Percentiles rank a stretch among this genome's conserved stretches.
These are phyloP conservation scores for Hydractinia echinata DNA, from an alignment of 30 jellyfish, hydroid and myxozoan species.

Conservation along the genomic window DNA sequence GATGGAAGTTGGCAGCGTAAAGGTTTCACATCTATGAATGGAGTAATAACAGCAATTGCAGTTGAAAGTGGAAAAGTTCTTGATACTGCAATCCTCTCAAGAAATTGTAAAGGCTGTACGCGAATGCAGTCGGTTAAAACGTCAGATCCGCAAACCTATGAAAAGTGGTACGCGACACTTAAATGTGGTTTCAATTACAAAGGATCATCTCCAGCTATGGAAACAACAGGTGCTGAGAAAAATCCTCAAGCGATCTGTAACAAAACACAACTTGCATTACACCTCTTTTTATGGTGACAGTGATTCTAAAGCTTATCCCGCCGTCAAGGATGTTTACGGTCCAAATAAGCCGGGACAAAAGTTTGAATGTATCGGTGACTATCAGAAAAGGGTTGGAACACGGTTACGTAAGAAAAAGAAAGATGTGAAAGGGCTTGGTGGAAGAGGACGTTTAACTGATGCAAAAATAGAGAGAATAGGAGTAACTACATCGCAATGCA, in stretches of 20 bases:
- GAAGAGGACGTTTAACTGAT: no score
- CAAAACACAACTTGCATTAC: constrained; percentile 3
- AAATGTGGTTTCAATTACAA: constrained; percentile 17
- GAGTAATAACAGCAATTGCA: constrained; percentile 9
- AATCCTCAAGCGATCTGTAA: neutral
- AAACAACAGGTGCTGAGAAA: neutral
- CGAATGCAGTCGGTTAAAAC: constrained; percentile 17
- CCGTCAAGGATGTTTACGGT: constrained; percentile 8
- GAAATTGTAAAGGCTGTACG: constrained; percentile 22
- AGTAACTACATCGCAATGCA: no score
- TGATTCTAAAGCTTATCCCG: constrained; percentile 14
- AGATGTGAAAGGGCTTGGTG: no score
- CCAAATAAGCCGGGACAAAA: constrained; percentile 2
- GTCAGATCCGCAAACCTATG: constrained; percentile 16
- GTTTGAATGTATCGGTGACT: neutral
- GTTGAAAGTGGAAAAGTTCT: no score
- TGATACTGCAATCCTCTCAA: constrained; percentile 19
- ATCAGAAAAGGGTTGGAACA: no score
- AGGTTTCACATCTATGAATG: constrained; percentile 14
- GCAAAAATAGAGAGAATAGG: no score
- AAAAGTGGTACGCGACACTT: constrained; percentile 5
- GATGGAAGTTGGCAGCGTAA: constrained; percentile 20
- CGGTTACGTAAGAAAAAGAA: no score
- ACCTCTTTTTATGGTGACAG: constrained; percentile 24
- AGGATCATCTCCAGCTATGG: constrained; percentile 27